phyloP scores from a whole-genome alignment of 2,113 vertebrate species.

The Notothenia rossii region DNA sequence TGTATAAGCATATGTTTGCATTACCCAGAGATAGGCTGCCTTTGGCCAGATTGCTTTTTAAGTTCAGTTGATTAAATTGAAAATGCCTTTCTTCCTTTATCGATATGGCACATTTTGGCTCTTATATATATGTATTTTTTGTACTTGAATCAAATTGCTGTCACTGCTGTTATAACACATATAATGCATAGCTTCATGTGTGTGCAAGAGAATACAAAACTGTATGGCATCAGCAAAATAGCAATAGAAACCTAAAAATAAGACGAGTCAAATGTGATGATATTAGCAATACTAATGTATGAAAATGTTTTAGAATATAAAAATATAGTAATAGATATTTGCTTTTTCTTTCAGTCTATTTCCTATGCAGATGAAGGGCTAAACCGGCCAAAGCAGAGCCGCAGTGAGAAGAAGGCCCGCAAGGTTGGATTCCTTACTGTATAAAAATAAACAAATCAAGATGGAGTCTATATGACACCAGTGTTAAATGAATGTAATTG shows the following conservation, averaged over 20 bases:
- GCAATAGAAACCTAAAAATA: neutral
- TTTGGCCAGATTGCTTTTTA: neutral
- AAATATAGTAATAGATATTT: neutral
- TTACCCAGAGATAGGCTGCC: too few species aligned
- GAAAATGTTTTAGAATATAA: neutral
- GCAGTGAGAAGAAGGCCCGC: constrained; percentile 97
- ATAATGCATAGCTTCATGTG: neutral
- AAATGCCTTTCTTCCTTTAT: neutral
- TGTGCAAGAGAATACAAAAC: neutral
- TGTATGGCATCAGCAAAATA: constrained; percentile 1
- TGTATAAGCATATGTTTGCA: neutral
- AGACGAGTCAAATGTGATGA: neutral
- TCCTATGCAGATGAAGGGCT: constrained; percentile 88
- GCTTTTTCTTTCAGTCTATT: constrained; percentile 74
- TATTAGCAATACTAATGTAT: neutral
- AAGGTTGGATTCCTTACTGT: constrained; percentile 84
- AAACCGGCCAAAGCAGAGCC: constrained; percentile 94
- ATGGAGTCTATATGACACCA: neutral
- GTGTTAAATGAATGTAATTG: neutral
- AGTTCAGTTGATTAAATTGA: neutral
- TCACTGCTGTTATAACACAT: constrained; percentile 8
- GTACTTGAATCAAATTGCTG: neutral
- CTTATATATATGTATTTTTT: neutral
- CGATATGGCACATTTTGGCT: neutral
- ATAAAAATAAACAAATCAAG: neutral